These are phyloP conservation scores for Gavia stellata DNA, from an alignment of 2,113 vertebrate species.

Conservation along the genomic window DNA sequence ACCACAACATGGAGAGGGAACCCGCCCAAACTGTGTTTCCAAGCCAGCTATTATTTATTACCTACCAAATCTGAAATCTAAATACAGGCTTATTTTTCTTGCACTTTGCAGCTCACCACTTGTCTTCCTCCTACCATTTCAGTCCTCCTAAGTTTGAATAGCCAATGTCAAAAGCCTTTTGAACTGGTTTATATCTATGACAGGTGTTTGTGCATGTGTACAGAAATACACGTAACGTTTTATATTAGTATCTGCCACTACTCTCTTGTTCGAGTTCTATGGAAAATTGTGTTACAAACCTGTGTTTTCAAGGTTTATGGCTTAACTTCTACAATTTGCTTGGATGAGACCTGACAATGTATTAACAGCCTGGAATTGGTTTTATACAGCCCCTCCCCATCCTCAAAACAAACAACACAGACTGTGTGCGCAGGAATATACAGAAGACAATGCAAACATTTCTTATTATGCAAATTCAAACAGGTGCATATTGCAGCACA, in stretches of 20 bases:
- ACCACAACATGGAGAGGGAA: background rate
- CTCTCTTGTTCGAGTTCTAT: background rate
- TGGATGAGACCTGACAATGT: background rate
- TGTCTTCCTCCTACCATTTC: background rate
- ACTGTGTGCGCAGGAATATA: background rate
- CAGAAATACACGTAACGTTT: background rate
- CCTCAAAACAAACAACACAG: background rate
- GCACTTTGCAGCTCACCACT: background rate
- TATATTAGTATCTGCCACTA: background rate
- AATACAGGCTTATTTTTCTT: background rate
- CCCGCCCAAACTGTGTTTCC: background rate
- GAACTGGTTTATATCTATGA: background rate
- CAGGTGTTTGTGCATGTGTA: background rate
- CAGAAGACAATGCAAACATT: rapidly evolving
- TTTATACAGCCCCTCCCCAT: background rate
- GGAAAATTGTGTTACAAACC: background rate
- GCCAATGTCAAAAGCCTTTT: background rate
- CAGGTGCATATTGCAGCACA: background rate
- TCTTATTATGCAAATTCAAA: background rate
- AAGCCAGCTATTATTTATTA: background rate
- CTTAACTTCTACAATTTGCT: background rate
- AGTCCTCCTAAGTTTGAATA: background rate
- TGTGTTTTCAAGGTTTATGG: background rate
- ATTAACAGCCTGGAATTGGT: background rate
- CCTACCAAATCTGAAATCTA: background rate